Conservation (phyloP, 2,113 vertebrate genomes). For the Herpetotheres cachinnans region DNA sequence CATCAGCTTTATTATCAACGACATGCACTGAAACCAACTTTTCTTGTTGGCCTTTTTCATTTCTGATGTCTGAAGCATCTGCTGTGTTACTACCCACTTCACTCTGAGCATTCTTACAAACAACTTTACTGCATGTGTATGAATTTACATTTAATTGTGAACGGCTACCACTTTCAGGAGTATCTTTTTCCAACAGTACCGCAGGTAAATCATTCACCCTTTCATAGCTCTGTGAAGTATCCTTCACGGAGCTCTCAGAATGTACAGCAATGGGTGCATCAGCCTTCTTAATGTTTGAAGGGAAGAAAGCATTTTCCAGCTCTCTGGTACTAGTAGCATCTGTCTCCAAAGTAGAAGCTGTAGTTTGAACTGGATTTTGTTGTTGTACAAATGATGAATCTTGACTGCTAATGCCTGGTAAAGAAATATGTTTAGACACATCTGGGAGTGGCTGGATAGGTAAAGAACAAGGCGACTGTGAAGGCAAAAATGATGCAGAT, state of each 20-base stretch:
- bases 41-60: constrained; percentile 63
- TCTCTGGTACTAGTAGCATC: constrained; percentile 53
- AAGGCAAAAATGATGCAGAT: constrained; percentile 52
- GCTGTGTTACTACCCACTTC: constrained; percentile 50
- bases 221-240: constrained; percentile 57
- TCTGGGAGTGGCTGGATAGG: constrained; percentile 48
- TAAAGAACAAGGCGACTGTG: constrained; percentile 58
- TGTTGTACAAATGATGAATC: constrained; percentile 57
- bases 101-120: constrained; percentile 44
- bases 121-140: background rate
- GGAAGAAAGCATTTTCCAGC: constrained; percentile 49
- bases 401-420: constrained; percentile 60
- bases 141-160: constrained; percentile 42
- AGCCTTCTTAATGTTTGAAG: constrained; percentile 45
- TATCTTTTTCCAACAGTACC: constrained; percentile 53
- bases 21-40: constrained; percentile 42
- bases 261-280: constrained; percentile 25
- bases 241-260: constrained; percentile 56
- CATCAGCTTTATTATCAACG: constrained; percentile 62
- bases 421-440: constrained; percentile 48
- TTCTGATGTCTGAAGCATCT: constrained; percentile 61
- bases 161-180: constrained; percentile 28
- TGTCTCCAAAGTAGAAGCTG: constrained; percentile 34
- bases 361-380: constrained; percentile 54
- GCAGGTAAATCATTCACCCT: background rate